Evolutionary conservation across 2,888 invertebrate genomes (phyloP), one percentile per base, ranked within the genome.

Genomic region (Bombylius major): DNA sequence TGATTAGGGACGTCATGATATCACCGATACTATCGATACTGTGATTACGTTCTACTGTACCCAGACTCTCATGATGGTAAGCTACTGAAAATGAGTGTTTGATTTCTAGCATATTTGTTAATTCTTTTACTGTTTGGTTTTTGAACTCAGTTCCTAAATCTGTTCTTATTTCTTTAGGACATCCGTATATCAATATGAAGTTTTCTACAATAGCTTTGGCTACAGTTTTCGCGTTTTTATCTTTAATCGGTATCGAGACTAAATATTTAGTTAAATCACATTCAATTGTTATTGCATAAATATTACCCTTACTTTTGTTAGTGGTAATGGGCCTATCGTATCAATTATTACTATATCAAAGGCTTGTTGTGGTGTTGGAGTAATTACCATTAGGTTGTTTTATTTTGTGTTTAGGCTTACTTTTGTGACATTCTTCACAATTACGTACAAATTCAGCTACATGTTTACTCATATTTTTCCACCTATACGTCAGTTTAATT

Each of bases 171-270:
- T 49, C 23, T 54, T 47, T 53, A 7, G 54, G 49, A 12, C 47
- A 45, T 23, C 58, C 55, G 31, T 55, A 55, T 14, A 50, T 51
- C 42, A 57, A 55, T 39, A 60, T 47, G 50, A 59, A 59, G 50
- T 56, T 36, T 42, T 60, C 55, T 45, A 59, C 50, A 51, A 59
- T 53, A 31, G 55, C 57, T 49, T 51, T 54, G 14, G 56, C 59
- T 54, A 57, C 47, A 9, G 48, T 54, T 23, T n/a, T 53, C 8
- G 54, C 51, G 47, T 47, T 36, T 39, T 59, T 57, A n/a, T 49
- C 31, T 33, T 5, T 13, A 23, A 56, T 46, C 45, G 57, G 54
- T n/a, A 56, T 50, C 31, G 44, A 45, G 1, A 51, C 34, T 14
- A 56, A 23, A 48, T 57, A 55, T 47, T 55, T 59, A n/a, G 52